Percentiles rank a stretch among this genome's conserved stretches.
Evolutionary conservation across 2,797 vertebrate genomes (phyloP).

Genomic region (Hylomyscus alleni): DNA sequence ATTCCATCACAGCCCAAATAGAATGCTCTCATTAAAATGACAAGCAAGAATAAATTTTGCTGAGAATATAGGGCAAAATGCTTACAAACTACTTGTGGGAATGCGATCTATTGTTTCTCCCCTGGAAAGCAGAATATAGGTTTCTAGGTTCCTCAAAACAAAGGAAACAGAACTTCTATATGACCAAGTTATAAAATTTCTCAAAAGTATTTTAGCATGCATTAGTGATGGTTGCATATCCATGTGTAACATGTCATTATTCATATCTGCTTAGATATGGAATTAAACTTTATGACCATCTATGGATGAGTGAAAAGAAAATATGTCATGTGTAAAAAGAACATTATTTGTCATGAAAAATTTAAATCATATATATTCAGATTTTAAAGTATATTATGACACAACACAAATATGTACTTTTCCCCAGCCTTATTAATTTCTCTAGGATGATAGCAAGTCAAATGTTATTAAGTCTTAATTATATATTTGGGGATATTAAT

Average conservation of each 20-base stretch:
- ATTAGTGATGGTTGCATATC: not conserved
- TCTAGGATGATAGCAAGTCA: not conserved
- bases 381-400: not conserved
- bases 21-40: not conserved
- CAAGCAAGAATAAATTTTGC: not conserved
- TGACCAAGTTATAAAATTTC: not conserved
- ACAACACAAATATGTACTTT: not conserved
- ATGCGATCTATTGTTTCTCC: not conserved
- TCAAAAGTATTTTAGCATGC: not conserved
- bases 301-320: not conserved
- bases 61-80: not conserved
- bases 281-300: not conserved
- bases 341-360: not conserved
- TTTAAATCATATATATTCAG: not conserved
- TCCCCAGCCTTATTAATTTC: not conserved
- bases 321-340: not conserved
- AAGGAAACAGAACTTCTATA: not conserved
- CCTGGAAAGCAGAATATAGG: not conserved
- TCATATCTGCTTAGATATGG: not conserved
- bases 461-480: not conserved
- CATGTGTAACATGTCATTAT: not conserved
- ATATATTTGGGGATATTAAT: not conserved
- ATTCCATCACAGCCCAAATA: not conserved
- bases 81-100: not conserved
- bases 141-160: not conserved